phyloP scores from a whole-genome alignment of 2,113 vertebrate species.

The Centropus unirufus region DNA sequence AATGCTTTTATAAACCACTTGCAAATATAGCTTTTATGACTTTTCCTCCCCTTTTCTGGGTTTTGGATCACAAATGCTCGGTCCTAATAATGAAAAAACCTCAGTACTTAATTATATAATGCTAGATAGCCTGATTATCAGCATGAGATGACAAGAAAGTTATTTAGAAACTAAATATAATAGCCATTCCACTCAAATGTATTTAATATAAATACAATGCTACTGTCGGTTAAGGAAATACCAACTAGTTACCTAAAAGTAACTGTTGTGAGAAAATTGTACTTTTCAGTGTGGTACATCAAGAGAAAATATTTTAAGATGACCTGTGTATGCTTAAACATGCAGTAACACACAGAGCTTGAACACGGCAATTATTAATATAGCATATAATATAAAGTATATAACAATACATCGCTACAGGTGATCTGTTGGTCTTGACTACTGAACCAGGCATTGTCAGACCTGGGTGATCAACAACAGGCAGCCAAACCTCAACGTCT shows the following conservation, averaged over 20 bases:
- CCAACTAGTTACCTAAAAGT: neutral
- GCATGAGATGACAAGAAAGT: neutral
- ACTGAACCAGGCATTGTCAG: neutral
- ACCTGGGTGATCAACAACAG: neutral
- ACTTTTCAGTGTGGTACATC: neutral
- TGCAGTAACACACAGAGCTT: neutral
- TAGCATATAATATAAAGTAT: neutral
- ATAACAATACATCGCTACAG: neutral
- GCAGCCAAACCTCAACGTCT: neutral
- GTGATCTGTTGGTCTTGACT: neutral
- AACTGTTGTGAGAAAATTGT: constrained; percentile 35
- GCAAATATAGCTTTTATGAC: neutral
- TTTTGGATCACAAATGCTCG: neutral
- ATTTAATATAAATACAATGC: neutral
- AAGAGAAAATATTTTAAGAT: constrained; percentile 7
- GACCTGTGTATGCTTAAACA: neutral
- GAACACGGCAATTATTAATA: neutral
- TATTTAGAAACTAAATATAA: constrained; percentile 36
- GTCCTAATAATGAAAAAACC: neutral
- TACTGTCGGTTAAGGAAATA: constrained; percentile 14
- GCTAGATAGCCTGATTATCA: neutral
- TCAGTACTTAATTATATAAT: constrained; percentile 3
- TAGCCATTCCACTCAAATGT: neutral
- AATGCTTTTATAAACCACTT: neutral
- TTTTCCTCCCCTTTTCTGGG: neutral